A percentile compares a stretch with the other conserved stretches of the same genome.
Evolutionary conservation across 2,888 invertebrate genomes (phyloP).

Genomic region (Amiota minor): DNA sequence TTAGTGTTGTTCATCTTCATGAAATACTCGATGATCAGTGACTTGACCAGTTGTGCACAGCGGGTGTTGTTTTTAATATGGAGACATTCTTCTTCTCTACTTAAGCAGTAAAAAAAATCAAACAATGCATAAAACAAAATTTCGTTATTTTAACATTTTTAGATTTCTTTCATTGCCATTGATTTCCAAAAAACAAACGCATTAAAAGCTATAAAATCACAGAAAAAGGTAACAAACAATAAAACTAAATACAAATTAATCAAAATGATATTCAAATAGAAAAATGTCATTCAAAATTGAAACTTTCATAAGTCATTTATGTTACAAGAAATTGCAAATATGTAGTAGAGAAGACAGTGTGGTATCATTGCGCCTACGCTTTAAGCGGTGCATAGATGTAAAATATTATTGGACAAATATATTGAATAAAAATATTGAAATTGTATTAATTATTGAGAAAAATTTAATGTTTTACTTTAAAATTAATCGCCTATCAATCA

Average conservation of each 20-base stretch:
- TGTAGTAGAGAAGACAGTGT: conserved; percentile 47
- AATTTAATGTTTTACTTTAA: too few species aligned
- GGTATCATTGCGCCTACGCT: conserved; percentile 41
- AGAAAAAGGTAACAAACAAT: neutral
- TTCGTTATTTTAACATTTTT: neutral
- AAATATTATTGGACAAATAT: too few species aligned
- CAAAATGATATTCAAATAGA: conserved; percentile 20
- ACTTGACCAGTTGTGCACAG: conserved; percentile 14
- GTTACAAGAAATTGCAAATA: neutral
- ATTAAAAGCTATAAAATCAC: neutral
- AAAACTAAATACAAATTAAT: conserved; percentile 60
- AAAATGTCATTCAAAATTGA: too few species aligned
- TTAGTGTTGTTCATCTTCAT: conserved; percentile 11
- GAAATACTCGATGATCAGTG: too few species aligned
- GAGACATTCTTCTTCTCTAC: conserved; percentile 22
- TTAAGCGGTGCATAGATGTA: too few species aligned
- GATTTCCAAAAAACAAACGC: conserved; percentile 5
- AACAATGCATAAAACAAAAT: conserved; percentile 1
- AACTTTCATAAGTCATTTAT: conserved; percentile 1
- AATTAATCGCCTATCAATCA: too few species aligned
- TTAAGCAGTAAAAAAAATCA: neutral
- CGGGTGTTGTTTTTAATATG: conserved; percentile 20
- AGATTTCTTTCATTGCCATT: conserved; percentile 15
- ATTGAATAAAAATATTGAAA: too few species aligned
- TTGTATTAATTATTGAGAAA: too few species aligned